phyloP scores from a whole-genome alignment of 2,888 invertebrate genomes.

The Temnothorax rugatulus region DNA sequence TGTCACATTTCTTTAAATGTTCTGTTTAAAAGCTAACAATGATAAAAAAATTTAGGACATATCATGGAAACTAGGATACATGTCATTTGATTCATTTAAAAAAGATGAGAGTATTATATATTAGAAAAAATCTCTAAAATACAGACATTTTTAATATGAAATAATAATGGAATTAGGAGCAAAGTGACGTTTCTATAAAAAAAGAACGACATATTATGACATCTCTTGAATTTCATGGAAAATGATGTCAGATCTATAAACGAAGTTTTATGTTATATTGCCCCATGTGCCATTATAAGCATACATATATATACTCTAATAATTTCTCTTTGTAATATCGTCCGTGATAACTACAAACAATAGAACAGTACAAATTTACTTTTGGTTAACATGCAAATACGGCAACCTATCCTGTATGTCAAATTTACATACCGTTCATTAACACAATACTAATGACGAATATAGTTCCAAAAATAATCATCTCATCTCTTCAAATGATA shows the following conservation, averaged over 20 bases:
- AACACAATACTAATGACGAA: neutral
- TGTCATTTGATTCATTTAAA: too few species aligned
- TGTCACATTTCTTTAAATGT: neutral
- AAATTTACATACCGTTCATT: slow-evolving; percentile 22
- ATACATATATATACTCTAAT: neutral
- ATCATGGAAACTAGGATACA: too few species aligned
- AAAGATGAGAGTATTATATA: neutral
- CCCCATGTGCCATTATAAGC: neutral
- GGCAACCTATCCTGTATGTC: neutral
- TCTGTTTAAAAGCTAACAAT: too few species aligned
- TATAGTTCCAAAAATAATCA: neutral
- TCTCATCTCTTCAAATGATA: neutral
- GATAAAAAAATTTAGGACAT: too few species aligned
- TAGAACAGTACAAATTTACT: slow-evolving; percentile 30
- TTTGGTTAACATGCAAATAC: slow-evolving; percentile 30
- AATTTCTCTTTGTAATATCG: neutral
- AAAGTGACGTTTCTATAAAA: neutral
- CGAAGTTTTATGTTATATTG: neutral
- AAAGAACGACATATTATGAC: neutral
- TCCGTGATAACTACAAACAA: slow-evolving; percentile 14
- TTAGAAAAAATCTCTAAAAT: neutral
- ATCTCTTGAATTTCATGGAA: neutral
- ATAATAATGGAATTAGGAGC: neutral
- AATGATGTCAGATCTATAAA: neutral
- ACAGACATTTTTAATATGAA: neutral